Evolutionary conservation across 2,888 invertebrate species (phyloP).

Genomic region (Lithosia quadra): DNA sequence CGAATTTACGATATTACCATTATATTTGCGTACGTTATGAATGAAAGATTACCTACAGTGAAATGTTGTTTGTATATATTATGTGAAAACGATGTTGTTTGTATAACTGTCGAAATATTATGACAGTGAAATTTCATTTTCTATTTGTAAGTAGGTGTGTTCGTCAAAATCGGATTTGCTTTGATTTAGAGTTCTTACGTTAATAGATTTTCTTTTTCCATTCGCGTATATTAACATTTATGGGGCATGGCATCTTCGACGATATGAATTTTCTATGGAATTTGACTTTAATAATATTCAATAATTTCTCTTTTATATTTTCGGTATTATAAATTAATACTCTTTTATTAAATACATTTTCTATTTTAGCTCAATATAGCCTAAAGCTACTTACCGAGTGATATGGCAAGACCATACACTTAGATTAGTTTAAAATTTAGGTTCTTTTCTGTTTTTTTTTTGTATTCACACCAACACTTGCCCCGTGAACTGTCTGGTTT

Average conservation of each 20-base stretch:
- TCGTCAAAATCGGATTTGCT: not conserved
- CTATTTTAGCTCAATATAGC: too few relatives aligned
- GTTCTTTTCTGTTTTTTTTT: not conserved
- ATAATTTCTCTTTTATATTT: constrained; percentile 4
- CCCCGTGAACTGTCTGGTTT: too few relatives aligned
- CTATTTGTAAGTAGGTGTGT: not conserved
- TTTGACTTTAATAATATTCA: not conserved
- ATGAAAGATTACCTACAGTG: constrained; percentile 26
- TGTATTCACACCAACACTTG: too few relatives aligned
- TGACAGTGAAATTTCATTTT: constrained; percentile 5
- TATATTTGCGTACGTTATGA: constrained; percentile 39
- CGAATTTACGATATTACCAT: constrained; percentile 21
- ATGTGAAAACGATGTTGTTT: constrained; percentile 28
- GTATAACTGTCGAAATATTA: constrained; percentile 2
- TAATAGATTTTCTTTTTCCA: not conserved
- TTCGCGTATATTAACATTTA: not conserved
- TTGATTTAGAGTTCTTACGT: not conserved
- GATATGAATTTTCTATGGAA: not conserved
- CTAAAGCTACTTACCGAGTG: not conserved
- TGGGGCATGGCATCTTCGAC: not conserved
- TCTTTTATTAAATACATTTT: not conserved
- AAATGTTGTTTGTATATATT: constrained; percentile 29
- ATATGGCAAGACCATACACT: too few relatives aligned
- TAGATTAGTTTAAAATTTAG: not conserved
- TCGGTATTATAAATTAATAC: not conserved